Conservation (phyloP, 2,888 invertebrate genomes). For the Rhimphoctona megacephalus region DNA sequence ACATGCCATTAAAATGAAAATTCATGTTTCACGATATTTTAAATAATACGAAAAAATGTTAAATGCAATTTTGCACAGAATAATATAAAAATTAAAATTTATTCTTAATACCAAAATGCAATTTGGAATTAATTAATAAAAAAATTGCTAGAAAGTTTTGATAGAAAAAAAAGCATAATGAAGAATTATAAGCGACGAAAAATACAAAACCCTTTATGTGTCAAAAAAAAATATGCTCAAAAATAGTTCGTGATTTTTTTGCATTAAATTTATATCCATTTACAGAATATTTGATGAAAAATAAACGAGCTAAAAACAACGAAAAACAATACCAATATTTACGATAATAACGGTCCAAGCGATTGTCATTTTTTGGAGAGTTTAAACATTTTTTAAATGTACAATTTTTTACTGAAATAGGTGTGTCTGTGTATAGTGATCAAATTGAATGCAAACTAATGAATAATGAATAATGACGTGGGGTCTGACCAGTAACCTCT, state of each 20-base stretch:
- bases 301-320: background rate
- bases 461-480: conserved; percentile 42
- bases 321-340: background rate
- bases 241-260: background rate
- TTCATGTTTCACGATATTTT: background rate
- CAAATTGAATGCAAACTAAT: conserved; percentile 22
- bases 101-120: no score
- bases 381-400: background rate
- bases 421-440: background rate
- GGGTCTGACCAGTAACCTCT: conserved; percentile 25
- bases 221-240: background rate
- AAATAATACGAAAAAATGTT: background rate
- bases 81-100: no score
- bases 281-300: background rate
- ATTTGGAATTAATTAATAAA: no score
- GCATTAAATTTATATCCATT: background rate
- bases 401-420: no score
- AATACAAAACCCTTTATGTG: background rate
- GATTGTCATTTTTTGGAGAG: no score
- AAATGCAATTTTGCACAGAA: background rate
- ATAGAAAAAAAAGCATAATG: background rate
- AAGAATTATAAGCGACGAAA: background rate
- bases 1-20: background rate
- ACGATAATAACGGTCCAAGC: background rate
- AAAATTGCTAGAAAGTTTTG: background rate